Percentiles rank a stretch among this genome's conserved stretches.
phyloP scores from a whole-genome alignment of 2,888 invertebrate genomes.

The Microctonus hyperodae region DNA sequence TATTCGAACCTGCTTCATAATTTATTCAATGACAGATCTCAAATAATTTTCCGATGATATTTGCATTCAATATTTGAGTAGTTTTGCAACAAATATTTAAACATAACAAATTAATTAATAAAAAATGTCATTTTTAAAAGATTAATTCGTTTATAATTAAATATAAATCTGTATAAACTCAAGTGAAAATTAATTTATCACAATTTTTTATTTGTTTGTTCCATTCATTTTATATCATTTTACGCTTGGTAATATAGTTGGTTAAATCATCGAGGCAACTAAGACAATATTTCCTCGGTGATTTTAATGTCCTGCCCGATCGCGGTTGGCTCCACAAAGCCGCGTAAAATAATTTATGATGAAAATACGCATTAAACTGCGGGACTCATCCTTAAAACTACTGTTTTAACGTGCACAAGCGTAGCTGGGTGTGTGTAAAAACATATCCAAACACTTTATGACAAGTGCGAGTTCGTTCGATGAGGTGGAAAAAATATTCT shows the following conservation, averaged over 20 bases:
- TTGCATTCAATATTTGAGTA: background rate
- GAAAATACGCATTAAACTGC: slow-evolving; percentile 40
- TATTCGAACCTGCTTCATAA: background rate
- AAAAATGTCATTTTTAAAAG: background rate
- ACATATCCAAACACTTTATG: slow-evolving; percentile 30
- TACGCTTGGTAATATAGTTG: background rate
- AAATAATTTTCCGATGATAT: background rate
- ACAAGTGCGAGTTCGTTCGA: slow-evolving; percentile 28
- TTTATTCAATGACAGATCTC: background rate
- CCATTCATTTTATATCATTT: background rate
- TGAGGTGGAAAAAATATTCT: slow-evolving; percentile 28
- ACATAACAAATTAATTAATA: background rate
- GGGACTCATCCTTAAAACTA: slow-evolving; percentile 21
- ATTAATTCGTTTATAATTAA: too few species aligned
- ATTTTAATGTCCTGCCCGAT: slow-evolving; percentile 37
- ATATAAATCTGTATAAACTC: too few species aligned
- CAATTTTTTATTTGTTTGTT: slow-evolving; percentile 36
- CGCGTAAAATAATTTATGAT: slow-evolving; percentile 40
- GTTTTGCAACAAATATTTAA: background rate
- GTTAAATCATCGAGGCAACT: background rate
- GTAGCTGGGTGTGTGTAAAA: slow-evolving; percentile 11
- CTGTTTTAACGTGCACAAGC: slow-evolving; percentile 23
- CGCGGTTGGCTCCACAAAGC: slow-evolving; percentile 22
- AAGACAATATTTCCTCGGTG: slow-evolving; percentile 15
- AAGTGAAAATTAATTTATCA: background rate